Base-by-base conservation (phyloP, 2,888 invertebrate genomes). In the Coleophora flavipennella region DNA sequence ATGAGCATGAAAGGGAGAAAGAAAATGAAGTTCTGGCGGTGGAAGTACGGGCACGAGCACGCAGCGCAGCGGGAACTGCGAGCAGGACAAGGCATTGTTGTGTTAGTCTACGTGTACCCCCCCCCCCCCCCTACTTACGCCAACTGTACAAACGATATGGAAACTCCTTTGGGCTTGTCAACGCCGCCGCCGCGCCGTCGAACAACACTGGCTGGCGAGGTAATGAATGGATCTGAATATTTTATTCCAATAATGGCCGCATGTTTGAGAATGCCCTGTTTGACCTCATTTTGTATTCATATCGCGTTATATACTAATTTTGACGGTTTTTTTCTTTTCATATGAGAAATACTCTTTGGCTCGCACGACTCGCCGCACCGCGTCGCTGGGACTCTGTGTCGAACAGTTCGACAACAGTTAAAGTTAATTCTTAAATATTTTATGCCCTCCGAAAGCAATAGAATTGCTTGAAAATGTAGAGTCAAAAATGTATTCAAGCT, bases 221-320 rank as follows among this genome's bases (percentile, higher is more conserved):
- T 69, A 71, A 71, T 79, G 79, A 80, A 84, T 80, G 77, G 77
- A 65, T 62, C 67, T 63, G 81, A 81, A 83, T 84, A 83, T 80
- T 81, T 83, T 80, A 79, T 83, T 81, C 74, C 67, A 62, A 70
- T 71, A 80, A 80, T 77, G 74, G 65, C 73, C 57, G 57, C 57
- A 53, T 71, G 68, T 75, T 75, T 72, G 68, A 69, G 67, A 76
- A 73, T 77, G 76, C 79, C 77, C 76, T 70, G 73, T 75, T 76
- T 77, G 76, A 79, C 80, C 83, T 83, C 80, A 81, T 83, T 83
- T 50, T 48, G 74, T 81, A 84, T 84, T 78, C 84, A 78, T 67
- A 67, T 55, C 72, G 71, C 62, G 78, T 67, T 80, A 80, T 79
- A 62, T 83, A 80, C 81, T 77, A 79, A 83, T 84, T 81, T 81